A percentile compares a stretch with the other conserved stretches of the same genome.
These are phyloP conservation scores for Natator depressus DNA, from an alignment of 2,113 vertebrate genomes.

Conservation along the genomic window DNA sequence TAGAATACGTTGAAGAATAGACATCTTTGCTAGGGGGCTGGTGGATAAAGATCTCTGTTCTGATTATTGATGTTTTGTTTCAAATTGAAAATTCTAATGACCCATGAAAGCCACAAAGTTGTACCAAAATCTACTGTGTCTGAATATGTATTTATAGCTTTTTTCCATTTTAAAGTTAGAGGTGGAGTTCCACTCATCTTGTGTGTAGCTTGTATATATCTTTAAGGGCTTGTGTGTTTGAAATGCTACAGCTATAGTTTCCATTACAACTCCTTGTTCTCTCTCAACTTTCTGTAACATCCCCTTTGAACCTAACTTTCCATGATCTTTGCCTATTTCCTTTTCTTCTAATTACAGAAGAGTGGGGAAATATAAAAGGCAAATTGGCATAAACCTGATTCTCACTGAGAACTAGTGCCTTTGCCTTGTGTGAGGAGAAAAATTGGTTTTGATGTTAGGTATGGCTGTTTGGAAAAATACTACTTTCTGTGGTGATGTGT, in stretches of 20 bases:
- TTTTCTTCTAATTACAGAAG: neutral
- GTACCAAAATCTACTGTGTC: too few species aligned
- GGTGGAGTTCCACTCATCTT: too few species aligned
- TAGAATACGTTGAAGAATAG: neutral
- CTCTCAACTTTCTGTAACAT: neutral
- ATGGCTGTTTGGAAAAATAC: neutral
- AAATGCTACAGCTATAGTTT: neutral
- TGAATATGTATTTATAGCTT: too few species aligned
- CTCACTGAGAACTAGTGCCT: neutral
- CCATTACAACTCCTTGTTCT: neutral
- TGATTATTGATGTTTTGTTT: too few species aligned
- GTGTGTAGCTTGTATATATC: too few species aligned
- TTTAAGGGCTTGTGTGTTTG: too few species aligned
- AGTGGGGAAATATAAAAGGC: too few species aligned
- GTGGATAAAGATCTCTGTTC: too few species aligned
- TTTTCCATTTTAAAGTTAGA: too few species aligned
- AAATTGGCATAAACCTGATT: neutral
- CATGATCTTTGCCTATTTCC: neutral
- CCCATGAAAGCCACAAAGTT: too few species aligned
- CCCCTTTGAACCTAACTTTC: neutral
- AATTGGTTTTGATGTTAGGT: neutral
- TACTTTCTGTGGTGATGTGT: neutral
- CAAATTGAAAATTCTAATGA: too few species aligned
- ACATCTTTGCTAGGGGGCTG: neutral
- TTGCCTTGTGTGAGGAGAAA: neutral